Evolutionary conservation across 2,113 vertebrate genomes (phyloP).

Genomic region (Meriones unguiculatus): DNA sequence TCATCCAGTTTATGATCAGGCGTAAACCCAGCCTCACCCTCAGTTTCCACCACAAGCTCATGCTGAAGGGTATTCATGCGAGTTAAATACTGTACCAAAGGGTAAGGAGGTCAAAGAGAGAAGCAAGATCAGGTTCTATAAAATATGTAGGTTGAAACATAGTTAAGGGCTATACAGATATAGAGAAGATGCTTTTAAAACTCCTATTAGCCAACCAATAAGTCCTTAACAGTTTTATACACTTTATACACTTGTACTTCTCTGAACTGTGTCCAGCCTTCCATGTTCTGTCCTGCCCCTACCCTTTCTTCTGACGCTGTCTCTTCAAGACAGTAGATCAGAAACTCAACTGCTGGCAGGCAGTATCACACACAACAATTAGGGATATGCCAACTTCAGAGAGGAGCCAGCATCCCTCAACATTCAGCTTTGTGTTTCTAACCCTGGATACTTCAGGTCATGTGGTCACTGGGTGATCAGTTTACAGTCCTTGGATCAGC

Average conservation of each 20-base stretch:
- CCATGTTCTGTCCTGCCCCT: not conserved
- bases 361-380: not conserved
- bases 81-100: constrained; percentile 1
- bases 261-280: not conserved
- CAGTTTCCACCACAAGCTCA: not conserved
- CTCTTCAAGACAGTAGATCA: not conserved
- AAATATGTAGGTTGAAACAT: not conserved
- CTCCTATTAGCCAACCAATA: not conserved
- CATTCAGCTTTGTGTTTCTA: not conserved
- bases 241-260: not conserved
- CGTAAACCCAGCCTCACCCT: not conserved
- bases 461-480: not conserved
- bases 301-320: not conserved
- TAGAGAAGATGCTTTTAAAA: not conserved
- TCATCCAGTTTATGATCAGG: not conserved
- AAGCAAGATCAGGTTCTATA: not conserved
- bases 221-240: not conserved
- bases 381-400: not conserved
- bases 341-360: not conserved
- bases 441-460: not conserved
- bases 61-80: not conserved
- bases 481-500: not conserved
- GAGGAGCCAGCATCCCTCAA: not conserved
- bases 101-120: not conserved
- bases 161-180: not conserved